Evolutionary conservation across 2,888 invertebrate genomes (phyloP).

Genomic region (Lepidocyrtinus sp.): DNA sequence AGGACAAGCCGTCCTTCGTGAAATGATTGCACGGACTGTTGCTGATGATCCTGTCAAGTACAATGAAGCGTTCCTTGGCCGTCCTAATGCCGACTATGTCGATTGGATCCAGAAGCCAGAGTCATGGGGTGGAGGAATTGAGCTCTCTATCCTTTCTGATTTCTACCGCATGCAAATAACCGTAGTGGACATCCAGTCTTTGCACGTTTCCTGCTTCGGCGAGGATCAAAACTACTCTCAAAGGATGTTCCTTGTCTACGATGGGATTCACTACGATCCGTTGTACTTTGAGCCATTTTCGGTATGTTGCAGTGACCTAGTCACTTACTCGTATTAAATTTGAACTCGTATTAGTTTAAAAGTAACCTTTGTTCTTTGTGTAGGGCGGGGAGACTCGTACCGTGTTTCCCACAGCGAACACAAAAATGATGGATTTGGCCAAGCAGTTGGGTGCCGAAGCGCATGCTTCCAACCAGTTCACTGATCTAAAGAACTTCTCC

Average conservation of each 20-base stretch:
- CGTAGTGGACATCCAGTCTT: constrained; percentile 92
- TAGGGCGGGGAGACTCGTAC: constrained; percentile 82
- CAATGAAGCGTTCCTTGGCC: constrained; percentile 88
- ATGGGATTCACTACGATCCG: constrained; percentile 97
- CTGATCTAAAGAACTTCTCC: constrained; percentile 89
- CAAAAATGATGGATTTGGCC: constrained; percentile 83
- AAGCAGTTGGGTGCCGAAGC: constrained; percentile 90
- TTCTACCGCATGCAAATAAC: constrained; percentile 93
- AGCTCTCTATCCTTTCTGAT: constrained; percentile 87
- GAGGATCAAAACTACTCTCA: constrained; percentile 90
- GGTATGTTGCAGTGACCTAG: constrained; percentile 75
- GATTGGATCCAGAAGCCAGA: constrained; percentile 90
- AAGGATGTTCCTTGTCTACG: constrained; percentile 90
- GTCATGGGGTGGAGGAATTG: constrained; percentile 94
- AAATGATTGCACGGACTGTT: constrained; percentile 89
- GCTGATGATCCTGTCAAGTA: constrained; percentile 83
- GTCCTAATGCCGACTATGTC: constrained; percentile 88
- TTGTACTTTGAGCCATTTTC: constrained; percentile 86
- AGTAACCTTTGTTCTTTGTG: no score
- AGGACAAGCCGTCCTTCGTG: constrained; percentile 78
- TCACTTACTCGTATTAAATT: no score
- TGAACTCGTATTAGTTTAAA: no score
- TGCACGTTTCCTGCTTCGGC: constrained; percentile 92
- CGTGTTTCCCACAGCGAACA: constrained; percentile 84
- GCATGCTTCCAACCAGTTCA: constrained; percentile 90